Conservation (phyloP, 2,888 invertebrate genomes). For the Ashinkailepas kermadecensis region DNA sequence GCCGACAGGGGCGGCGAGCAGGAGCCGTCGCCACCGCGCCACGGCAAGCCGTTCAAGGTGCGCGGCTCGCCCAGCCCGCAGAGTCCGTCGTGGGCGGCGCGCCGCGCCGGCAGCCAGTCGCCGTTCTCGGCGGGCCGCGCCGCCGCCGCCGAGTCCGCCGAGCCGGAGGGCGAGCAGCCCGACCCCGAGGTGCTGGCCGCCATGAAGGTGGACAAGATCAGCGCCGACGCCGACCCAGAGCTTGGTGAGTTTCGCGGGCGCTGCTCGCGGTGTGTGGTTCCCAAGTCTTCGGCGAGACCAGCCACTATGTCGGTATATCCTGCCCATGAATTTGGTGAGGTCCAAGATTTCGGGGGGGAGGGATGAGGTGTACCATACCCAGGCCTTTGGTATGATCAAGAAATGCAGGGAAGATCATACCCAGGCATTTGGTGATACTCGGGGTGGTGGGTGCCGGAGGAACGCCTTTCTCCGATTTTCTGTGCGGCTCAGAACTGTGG, state of each 20-base stretch:
- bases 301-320: too few species aligned
- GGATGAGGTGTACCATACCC: too few species aligned
- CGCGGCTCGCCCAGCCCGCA: slow-evolving; percentile 23
- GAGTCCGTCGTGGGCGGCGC: slow-evolving; percentile 17
- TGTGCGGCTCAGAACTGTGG: too few species aligned
- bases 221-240: slow-evolving; percentile 35
- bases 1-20: neutral
- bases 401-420: too few species aligned
- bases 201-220: slow-evolving; percentile 36
- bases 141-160: slow-evolving; percentile 27
- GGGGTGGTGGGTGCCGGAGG: too few species aligned
- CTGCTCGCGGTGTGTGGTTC: neutral
- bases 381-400: too few species aligned
- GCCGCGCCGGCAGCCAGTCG: slow-evolving; percentile 7
- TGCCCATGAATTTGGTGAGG: too few species aligned
- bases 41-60: slow-evolving; percentile 22
- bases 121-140: slow-evolving; percentile 25
- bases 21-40: neutral
- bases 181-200: slow-evolving; percentile 23
- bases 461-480: too few species aligned
- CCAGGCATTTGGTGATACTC: too few species aligned
- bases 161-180: slow-evolving; percentile 19
- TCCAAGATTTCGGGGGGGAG: too few species aligned
- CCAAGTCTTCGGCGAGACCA: too few species aligned
- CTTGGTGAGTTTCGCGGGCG: neutral